phyloP scores from a whole-genome alignment of 1,140 invertebrate species.

The Schlechtendalia chinensis region DNA sequence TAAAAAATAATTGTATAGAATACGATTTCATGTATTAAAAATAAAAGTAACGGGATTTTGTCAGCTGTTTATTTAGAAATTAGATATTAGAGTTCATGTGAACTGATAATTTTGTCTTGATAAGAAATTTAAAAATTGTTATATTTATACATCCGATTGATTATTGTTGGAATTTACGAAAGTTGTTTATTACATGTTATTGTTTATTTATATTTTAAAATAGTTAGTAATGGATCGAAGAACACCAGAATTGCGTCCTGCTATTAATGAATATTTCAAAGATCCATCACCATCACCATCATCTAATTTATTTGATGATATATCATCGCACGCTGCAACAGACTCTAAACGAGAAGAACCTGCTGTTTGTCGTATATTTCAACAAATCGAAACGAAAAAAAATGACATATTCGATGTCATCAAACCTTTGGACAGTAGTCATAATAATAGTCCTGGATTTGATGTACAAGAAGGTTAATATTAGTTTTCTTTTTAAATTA shows the following conservation, averaged over 20 bases:
- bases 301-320: constrained; percentile 23
- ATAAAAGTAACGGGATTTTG: constrained; percentile 50
- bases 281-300: constrained; percentile 36
- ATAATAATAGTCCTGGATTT: background rate
- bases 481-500: background rate
- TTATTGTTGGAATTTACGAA: too few species aligned
- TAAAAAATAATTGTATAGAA: constrained; percentile 43
- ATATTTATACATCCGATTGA: too few species aligned
- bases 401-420: constrained; percentile 36
- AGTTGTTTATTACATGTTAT: too few species aligned
- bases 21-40: constrained; percentile 30
- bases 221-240: constrained; percentile 9
- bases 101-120: constrained; percentile 21
- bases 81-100: background rate
- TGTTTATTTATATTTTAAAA: too few species aligned
- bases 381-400: constrained; percentile 27
- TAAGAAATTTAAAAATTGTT: background rate
- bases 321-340: constrained; percentile 17
- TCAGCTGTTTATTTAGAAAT: constrained; percentile 45
- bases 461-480: constrained; percentile 4
- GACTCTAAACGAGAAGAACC: constrained; percentile 38
- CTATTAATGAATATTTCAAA: constrained; percentile 39
- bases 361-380: constrained; percentile 28
- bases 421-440: background rate
- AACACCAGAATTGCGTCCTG: constrained; percentile 25